Evolutionary conservation across 2,113 vertebrate genomes (phyloP), one percentile per base, ranked within the genome.

Genomic region (Hippocampus mohnikei): DNA sequence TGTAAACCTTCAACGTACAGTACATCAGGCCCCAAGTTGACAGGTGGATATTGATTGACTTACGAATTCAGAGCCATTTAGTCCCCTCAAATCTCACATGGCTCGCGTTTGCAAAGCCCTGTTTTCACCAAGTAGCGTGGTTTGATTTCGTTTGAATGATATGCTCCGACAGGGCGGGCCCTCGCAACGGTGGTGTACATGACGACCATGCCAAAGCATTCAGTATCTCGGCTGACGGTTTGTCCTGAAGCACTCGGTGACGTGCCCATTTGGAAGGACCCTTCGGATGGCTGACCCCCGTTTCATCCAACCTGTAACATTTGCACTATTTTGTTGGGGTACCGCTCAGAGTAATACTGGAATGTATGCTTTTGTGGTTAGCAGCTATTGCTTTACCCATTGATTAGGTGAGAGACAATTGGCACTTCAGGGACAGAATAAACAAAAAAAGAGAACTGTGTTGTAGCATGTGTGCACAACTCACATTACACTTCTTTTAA

Each of bases 61-160:
- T 85, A 78, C 72, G 74, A 75, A 85, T 85, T 88, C 82, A 71
- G 53, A 41, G 70, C 75, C 50, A 76, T 72, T 79, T 81, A 71
- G 60, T 76, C 55, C 52, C 67, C 29, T 80, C 71, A 56, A 74
- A 70, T 78, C 73, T 69, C 59, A 71, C 79, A 72, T 50, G 73
- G 74, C 68, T 59, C 74, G 44, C 74, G 80, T 81, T 84, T 77
- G 74, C 33, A 40, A 9, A 62, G 29, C 8, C 20, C 2, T 33
- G 33, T 62, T n/a, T 62, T 27, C 18, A 21, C 33, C 33, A 62
- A 10, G 15, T 20, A 62, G 60, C 41, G 20, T 1, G 20, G 29
- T 40, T 62, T 37, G 33, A 29, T 60, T 33, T 13, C 10, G 33
- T 62, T 62, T 62, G 10, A 20, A 56, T 56, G n/a, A 23, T 56